Evolutionary conservation across 2,113 vertebrate species (phyloP).

Genomic region (Heterocephalus glaber): DNA sequence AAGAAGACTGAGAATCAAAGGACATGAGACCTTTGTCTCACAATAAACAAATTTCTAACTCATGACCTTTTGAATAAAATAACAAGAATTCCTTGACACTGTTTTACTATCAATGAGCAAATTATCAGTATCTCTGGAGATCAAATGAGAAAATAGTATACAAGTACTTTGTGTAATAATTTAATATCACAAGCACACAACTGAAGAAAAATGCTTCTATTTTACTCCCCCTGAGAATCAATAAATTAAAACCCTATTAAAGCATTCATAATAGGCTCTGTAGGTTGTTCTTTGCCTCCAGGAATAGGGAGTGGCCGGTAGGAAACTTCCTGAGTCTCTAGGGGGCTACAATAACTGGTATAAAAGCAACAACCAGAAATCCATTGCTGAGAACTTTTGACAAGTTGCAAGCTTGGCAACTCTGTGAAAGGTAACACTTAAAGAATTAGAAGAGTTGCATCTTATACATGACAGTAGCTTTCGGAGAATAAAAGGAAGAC

Average conservation of each 20-base stretch:
- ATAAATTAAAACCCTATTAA: slow-evolving; percentile 8
- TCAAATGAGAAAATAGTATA: background rate
- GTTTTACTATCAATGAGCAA: background rate
- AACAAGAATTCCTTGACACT: background rate
- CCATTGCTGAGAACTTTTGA: background rate
- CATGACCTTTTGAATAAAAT: background rate
- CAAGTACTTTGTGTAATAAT: background rate
- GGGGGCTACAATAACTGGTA: background rate
- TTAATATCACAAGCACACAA: background rate
- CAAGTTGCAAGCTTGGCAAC: background rate
- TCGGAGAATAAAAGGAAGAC: background rate
- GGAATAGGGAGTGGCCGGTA: background rate
- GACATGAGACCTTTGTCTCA: background rate
- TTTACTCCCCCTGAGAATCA: background rate
- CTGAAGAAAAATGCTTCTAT: slow-evolving; percentile 29
- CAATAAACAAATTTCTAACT: slow-evolving; percentile 18
- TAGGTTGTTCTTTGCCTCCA: background rate
- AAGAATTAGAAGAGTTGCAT: background rate
- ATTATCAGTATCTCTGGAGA: background rate
- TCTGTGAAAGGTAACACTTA: background rate
- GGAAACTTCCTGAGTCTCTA: background rate
- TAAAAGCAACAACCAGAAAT: slow-evolving; percentile 51
- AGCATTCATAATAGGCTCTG: background rate
- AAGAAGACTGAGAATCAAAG: slow-evolving; percentile 27
- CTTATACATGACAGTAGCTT: background rate